Evolutionary conservation across 2,797 vertebrate genomes (phyloP).

Genomic region (Halcyon badia): DNA sequence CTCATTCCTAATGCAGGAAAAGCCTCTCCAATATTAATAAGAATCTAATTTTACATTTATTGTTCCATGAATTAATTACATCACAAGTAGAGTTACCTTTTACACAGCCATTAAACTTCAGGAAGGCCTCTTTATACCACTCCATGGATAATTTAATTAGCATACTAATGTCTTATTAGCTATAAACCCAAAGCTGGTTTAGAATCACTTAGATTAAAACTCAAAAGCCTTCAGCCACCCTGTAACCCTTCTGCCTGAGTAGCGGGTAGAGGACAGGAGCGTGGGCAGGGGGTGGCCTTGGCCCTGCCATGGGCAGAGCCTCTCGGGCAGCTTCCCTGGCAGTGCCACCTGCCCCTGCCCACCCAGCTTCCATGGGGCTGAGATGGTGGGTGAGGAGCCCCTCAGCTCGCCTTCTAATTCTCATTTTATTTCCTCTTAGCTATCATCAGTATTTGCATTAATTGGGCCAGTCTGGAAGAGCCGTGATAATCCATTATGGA

Average conservation of each 20-base stretch:
- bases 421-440: neutral
- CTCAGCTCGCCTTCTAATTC: neutral
- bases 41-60: constrained; percentile 80
- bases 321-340: neutral
- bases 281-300: fast-evolving
- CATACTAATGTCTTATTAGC: constrained; percentile 78
- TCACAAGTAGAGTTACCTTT: constrained; percentile 74
- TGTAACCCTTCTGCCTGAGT: neutral
- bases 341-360: neutral
- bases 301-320: neutral
- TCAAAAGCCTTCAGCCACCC: constrained; percentile 49
- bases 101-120: constrained; percentile 80
- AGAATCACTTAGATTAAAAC: constrained; percentile 71
- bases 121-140: constrained; percentile 76
- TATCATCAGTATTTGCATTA: neutral
- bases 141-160: constrained; percentile 78
- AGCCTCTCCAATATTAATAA: constrained; percentile 77
- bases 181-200: constrained; percentile 73
- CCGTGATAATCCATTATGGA: constrained; percentile 13
- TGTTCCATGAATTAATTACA: constrained; percentile 82
- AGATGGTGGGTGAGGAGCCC: fast-evolving
- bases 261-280: neutral
- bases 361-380: neutral
- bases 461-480: neutral
- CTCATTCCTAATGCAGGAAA: constrained; percentile 28